Evolutionary conservation across 2,113 vertebrate species (phyloP).

Genomic region (Malurus cyaneus): DNA sequence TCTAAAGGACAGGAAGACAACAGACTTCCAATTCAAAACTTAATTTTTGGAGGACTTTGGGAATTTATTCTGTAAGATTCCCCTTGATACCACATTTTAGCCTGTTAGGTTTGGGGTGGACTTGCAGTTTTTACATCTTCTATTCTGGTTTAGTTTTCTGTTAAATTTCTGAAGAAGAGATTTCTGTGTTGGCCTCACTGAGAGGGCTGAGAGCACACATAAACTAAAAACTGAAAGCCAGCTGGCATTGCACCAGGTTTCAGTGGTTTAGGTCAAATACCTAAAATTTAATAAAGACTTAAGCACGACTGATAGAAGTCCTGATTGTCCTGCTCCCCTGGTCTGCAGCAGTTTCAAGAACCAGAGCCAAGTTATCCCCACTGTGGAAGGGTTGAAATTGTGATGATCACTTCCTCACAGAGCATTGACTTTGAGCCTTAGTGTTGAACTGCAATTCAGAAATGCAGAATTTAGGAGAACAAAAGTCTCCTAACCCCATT

Average conservation of each 20-base stretch:
- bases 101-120: background rate
- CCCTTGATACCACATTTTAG: background rate
- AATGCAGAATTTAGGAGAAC: background rate
- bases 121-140: background rate
- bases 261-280: background rate
- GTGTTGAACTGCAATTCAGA: background rate
- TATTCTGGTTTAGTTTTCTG: background rate
- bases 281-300: background rate
- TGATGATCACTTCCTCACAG: background rate
- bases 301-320: background rate
- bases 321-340: background rate
- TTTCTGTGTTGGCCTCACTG: background rate
- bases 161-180: background rate
- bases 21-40: background rate
- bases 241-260: background rate
- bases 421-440: background rate
- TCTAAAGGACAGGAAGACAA: background rate
- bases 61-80: background rate
- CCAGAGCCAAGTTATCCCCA: background rate
- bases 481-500: background rate
- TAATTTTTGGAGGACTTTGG: background rate
- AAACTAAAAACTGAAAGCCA: background rate
- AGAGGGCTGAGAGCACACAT: background rate
- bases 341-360: background rate
- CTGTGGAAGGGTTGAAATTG: background rate